Conservation (phyloP, 2,113 vertebrate species). For the Dicrurus megarhynchus region DNA sequence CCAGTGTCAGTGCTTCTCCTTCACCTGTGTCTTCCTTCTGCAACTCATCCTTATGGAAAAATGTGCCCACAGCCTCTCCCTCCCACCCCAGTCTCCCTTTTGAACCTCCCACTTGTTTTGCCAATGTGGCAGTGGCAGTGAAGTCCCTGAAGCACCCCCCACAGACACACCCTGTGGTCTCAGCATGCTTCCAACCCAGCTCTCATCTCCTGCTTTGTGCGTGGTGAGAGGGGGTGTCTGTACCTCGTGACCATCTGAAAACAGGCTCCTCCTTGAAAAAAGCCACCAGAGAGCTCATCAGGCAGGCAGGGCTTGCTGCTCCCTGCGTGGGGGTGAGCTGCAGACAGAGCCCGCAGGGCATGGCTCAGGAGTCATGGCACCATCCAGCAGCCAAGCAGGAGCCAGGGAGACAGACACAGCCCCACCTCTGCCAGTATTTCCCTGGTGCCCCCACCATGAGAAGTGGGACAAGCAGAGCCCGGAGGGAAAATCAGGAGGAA, state of each 20-base stretch:
- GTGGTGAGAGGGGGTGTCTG: not conserved
- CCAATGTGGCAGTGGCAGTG: not conserved
- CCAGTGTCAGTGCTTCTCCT: not conserved
- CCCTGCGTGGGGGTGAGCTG: not conserved
- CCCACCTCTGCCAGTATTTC: not conserved
- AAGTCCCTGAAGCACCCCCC: not conserved
- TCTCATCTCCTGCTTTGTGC: not conserved
- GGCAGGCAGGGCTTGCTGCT: not conserved
- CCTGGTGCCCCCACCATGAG: fast-evolving
- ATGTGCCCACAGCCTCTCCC: not conserved
- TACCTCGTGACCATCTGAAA: not conserved
- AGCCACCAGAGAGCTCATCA: not conserved
- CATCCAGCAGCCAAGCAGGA: not conserved
- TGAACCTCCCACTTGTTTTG: not conserved
- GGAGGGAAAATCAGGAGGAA: not conserved
- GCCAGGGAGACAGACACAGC: not conserved
- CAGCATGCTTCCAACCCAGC: not conserved
- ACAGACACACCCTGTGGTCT: fast-evolving
- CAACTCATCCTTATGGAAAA: not conserved
- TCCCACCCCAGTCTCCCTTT: not conserved
- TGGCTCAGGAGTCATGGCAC: not conserved
- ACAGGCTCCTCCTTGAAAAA: not conserved
- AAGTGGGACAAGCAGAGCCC: not conserved
- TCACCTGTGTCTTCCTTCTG: not conserved
- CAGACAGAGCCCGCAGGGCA: not conserved